These are phyloP conservation scores for Salvelinus fontinalis DNA, from an alignment of 2,113 vertebrate genomes.

Conservation along the genomic window DNA sequence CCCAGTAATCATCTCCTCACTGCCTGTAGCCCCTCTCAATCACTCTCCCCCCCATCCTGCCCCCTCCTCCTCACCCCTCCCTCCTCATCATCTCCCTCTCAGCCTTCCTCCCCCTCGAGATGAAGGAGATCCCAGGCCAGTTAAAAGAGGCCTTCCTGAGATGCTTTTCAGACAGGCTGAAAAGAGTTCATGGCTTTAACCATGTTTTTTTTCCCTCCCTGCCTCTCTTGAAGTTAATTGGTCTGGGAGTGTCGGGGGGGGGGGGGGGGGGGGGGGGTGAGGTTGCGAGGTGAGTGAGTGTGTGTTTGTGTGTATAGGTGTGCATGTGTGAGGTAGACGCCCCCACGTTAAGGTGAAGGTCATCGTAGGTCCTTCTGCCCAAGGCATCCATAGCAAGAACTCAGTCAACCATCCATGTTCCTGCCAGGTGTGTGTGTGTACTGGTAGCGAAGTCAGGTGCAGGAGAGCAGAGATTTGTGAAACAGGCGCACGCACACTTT, in stretches of 20 bases:
- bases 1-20: constrained; percentile 45
- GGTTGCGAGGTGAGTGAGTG: too few species aligned
- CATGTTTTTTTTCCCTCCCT: constrained; percentile 54
- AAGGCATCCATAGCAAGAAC: constrained; percentile 11
- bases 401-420: constrained; percentile 16
- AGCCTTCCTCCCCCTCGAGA: constrained; percentile 25
- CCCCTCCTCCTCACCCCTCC: background rate
- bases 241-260: constrained; percentile 12
- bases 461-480: too few species aligned
- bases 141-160: constrained; percentile 68
- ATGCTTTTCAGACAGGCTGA: constrained; percentile 50
- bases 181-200: constrained; percentile 44
- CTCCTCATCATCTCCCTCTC: constrained; percentile 14
- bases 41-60: too few species aligned
- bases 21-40: too few species aligned
- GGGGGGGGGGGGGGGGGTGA: constrained; percentile 12
- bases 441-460: too few species aligned
- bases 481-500: too few species aligned
- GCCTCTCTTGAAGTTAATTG: constrained; percentile 59
- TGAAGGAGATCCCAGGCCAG: constrained; percentile 61
- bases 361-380: constrained; percentile 20
- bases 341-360: too few species aligned
- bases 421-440: too few species aligned
- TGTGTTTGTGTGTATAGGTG: too few species aligned
- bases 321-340: too few species aligned